A percentile compares a stretch with the other conserved stretches of the same genome.
Evolutionary conservation across 1,140 invertebrate species (phyloP).

Genomic region (Drosophila burlai): DNA sequence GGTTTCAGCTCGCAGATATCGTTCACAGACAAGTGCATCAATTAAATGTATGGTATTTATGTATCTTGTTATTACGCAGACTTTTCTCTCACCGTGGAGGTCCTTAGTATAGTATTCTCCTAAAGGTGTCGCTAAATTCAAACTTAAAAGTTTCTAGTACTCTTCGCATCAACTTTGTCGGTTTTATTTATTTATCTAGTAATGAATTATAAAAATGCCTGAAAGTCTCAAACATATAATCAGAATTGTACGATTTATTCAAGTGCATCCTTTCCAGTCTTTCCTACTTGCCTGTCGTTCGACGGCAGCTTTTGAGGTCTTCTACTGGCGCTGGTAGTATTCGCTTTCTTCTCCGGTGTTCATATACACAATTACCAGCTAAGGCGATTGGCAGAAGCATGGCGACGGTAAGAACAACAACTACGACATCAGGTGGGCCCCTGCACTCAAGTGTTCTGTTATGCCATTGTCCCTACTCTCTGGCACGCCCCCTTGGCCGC

Average conservation of each 20-base stretch:
- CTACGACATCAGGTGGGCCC: slow-evolving; percentile 63
- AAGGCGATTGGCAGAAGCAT: slow-evolving; percentile 76
- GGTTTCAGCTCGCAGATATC: too few relatives aligned
- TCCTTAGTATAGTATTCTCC: neutral
- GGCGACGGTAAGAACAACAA: slow-evolving; percentile 43
- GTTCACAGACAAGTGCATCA: too few relatives aligned
- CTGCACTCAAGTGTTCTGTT: slow-evolving; percentile 73
- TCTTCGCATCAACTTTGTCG: neutral
- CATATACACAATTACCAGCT: slow-evolving; percentile 82
- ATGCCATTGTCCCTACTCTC: slow-evolving; percentile 62
- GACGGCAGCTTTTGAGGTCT: slow-evolving; percentile 29
- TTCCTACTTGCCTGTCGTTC: slow-evolving; percentile 23
- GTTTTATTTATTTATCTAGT: neutral
- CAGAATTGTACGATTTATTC: neutral
- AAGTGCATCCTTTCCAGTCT: slow-evolving; percentile 28
- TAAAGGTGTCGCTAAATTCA: neutral
- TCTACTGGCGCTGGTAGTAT: slow-evolving; percentile 23
- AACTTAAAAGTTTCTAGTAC: neutral
- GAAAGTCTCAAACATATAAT: neutral
- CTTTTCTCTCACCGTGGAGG: neutral
- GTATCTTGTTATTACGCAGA: neutral
- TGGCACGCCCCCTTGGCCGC: slow-evolving; percentile 24
- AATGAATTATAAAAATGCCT: neutral
- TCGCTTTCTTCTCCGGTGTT: slow-evolving; percentile 53
- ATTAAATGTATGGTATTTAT: too few relatives aligned